Base-by-base conservation (phyloP, 2,888 invertebrate species). In the Meganola albula region DNA sequence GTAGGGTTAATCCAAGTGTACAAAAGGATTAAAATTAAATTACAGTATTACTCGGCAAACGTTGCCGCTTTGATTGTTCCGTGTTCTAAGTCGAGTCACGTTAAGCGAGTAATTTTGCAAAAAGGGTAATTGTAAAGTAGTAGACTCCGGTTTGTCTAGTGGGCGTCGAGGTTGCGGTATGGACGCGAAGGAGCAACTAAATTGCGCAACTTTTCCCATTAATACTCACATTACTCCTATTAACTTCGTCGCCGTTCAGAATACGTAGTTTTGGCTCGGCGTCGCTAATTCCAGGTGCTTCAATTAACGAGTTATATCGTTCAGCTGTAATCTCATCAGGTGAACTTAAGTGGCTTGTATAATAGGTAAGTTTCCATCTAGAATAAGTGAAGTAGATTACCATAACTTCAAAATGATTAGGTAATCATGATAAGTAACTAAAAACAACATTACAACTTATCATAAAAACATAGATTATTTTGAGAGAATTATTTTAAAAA, bases 191-290 rank as follows among this genome's bases (percentile, higher is more conserved):
- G 58, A 64, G 69, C 59, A 57, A 50, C 63, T 63, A 75, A 82
- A 80, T 67, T 78, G 75, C 68, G 67, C 63, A 83, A 83, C 73
- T 83, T 83, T 79, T 63, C 73, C 73, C 80, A 83, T 82, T 82
- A 73, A 70, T 75, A 74, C 69, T 67, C 67, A 73, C 77, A 75
- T 79, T 79, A 78, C 73, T 72, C 72, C 74, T 69, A 77, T 77
- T 76, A 79, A 74, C 70, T 75, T 76, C 64, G 68, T 67, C 65
- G 63, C 58, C 61, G 53, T 60, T 58, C 48, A 52, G 64, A 78
- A 68, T 68, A 71, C 78, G 71, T 72, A 62, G 63, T 71, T 69
- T 67, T 62, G 51, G 63, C 68, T 68, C 62, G 58, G 63, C 62
- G 49, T 47, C 48, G 58, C 69, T 75, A 77, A 78, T 77, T 75